Conservation (phyloP, 2,888 invertebrate genomes). For the Latrodectus elegans region DNA sequence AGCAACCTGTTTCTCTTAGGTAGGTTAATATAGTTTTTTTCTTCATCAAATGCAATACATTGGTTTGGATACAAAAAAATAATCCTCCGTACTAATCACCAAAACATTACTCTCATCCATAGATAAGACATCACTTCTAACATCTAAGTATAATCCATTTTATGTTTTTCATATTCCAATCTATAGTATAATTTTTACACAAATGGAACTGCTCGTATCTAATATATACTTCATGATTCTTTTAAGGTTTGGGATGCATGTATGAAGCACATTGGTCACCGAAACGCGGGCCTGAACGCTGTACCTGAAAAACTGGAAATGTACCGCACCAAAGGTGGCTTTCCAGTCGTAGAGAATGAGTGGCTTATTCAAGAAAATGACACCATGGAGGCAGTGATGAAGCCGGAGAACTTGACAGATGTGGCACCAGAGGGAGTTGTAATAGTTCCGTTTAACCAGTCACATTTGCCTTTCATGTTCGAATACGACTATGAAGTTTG, state of each 20-base stretch:
- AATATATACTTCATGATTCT: not conserved
- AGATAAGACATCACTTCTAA: too few species aligned
- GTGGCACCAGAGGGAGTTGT: not conserved
- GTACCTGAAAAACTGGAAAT: constrained; percentile 35
- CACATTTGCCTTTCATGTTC: constrained; percentile 9
- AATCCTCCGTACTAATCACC: too few species aligned
- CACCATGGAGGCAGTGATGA: not conserved
- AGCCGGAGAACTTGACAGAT: constrained; percentile 6
- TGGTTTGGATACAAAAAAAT: too few species aligned
- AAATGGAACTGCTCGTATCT: too few species aligned
- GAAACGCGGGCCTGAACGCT: constrained; percentile 52
- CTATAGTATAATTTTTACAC: too few species aligned
- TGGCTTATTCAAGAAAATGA: constrained; percentile 15
- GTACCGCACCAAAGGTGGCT: constrained; percentile 53
- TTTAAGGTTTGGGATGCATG: constrained; percentile 35
- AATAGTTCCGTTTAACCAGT: constrained; percentile 15
- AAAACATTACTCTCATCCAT: too few species aligned
- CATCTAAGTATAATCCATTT: too few species aligned
- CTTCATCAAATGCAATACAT: too few species aligned
- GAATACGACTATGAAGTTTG: constrained; percentile 28
- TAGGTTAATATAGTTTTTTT: too few species aligned
- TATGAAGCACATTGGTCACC: constrained; percentile 31
- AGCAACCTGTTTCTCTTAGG: too few species aligned
- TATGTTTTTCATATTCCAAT: too few species aligned
- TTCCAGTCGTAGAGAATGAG: constrained; percentile 11